phyloP scores from a whole-genome alignment of 2,113 vertebrate genomes.

The Dicerorhinus sumatrensis region DNA sequence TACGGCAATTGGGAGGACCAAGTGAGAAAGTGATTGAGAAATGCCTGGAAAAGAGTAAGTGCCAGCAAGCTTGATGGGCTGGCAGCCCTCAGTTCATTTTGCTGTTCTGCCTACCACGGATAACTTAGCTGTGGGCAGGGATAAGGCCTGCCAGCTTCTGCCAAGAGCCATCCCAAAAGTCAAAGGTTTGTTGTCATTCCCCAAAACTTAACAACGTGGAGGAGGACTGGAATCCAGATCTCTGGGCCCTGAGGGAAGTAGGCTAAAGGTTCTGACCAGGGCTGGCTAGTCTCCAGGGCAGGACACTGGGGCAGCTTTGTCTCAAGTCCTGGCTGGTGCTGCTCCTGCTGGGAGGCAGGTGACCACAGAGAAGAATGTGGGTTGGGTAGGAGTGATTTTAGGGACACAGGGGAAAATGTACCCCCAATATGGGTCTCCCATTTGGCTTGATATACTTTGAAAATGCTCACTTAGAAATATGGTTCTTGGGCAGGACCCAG shows the following conservation, averaged over 20 bases:
- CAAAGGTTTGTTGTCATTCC: conserved; percentile 65
- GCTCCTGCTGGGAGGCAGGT: background rate
- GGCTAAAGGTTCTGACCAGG: background rate
- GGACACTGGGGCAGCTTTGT: background rate
- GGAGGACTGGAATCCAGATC: background rate
- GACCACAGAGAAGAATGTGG: background rate
- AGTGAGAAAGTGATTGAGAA: background rate
- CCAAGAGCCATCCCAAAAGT: background rate
- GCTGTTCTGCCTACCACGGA: background rate
- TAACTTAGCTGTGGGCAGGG: background rate
- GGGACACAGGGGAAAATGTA: background rate
- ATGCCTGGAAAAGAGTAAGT: background rate
- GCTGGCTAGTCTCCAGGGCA: background rate
- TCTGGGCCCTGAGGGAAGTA: background rate
- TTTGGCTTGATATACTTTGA: background rate
- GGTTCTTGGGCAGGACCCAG: background rate
- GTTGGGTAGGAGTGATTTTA: background rate
- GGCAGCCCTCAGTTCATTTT: background rate
- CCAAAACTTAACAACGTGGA: background rate
- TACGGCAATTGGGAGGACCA: background rate
- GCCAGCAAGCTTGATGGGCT: background rate
- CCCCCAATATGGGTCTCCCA: background rate
- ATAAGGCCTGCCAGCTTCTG: background rate
- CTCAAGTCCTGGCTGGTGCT: background rate
- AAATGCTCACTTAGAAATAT: background rate